Conservation (phyloP, 2,797 vertebrate genomes). For the Platalea minor region DNA sequence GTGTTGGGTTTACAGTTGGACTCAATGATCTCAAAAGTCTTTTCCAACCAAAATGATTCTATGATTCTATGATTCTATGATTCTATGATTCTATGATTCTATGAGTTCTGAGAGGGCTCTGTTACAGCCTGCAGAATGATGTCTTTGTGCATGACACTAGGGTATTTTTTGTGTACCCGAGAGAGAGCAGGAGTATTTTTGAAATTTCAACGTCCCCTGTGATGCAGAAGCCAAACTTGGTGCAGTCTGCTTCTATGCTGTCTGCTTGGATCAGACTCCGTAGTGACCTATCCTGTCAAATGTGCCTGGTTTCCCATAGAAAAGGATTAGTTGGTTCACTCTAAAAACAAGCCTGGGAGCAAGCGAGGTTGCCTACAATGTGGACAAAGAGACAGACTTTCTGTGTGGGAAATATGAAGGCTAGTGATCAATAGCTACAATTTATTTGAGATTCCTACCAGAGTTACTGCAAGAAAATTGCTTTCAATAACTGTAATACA, state of each 20-base stretch:
- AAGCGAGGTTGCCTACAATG: not conserved
- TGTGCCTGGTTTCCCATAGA: not conserved
- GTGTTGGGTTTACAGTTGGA: not conserved
- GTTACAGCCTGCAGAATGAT: not conserved
- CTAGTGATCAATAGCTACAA: slow-evolving; percentile 38
- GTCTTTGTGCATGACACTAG: not conserved
- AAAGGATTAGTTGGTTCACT: not conserved
- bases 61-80: not conserved
- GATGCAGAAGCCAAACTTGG: not conserved
- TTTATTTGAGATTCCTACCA: not conserved
- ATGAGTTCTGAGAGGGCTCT: not conserved
- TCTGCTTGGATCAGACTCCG: not conserved
- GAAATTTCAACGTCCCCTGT: not conserved
- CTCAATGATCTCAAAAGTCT: not conserved
- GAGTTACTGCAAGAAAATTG: slow-evolving; percentile 33
- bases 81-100: not conserved
- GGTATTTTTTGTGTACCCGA: rapidly evolving
- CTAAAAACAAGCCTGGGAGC: not conserved
- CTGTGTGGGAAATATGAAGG: not conserved
- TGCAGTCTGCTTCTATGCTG: not conserved
- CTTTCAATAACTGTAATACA: not conserved
- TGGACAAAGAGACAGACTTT: not conserved
- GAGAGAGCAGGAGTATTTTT: not conserved
- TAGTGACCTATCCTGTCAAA: not conserved
- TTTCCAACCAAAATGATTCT: not conserved